Evolutionary conservation across 2,797 vertebrate species (phyloP).

Genomic region (Halcyon leucocephala): DNA sequence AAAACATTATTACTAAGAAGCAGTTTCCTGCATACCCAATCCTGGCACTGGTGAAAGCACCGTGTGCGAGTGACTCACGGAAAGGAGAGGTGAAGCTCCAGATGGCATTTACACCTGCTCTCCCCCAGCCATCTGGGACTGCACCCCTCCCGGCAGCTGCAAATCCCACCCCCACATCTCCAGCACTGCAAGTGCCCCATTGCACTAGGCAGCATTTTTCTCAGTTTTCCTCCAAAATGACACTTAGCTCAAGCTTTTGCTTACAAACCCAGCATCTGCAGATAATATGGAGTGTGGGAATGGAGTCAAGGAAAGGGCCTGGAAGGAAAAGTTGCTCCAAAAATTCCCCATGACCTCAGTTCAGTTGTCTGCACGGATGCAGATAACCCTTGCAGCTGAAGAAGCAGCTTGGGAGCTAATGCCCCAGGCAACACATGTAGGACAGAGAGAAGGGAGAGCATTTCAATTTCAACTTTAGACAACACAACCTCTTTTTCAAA

Average conservation of each 20-base stretch:
- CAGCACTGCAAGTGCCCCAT: not conserved
- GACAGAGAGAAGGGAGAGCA: not conserved
- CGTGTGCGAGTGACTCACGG: not conserved
- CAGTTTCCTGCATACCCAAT: not conserved
- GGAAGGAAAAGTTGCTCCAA: not conserved
- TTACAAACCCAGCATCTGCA: not conserved
- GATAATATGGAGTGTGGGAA: not conserved
- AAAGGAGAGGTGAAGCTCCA: conserved; percentile 29
- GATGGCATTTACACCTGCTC: conserved; percentile 51
- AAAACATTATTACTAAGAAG: not conserved
- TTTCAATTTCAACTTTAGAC: not conserved
- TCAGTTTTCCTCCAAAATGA: not conserved
- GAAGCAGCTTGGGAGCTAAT: not conserved
- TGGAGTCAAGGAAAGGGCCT: not conserved
- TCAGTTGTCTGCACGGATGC: not conserved
- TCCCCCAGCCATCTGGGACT: conserved; percentile 24
- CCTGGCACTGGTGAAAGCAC: not conserved
- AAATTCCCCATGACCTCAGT: not conserved
- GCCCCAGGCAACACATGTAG: not conserved
- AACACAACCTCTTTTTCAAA: not conserved
- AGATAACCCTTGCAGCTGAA: not conserved
- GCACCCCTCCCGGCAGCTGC: conserved; percentile 21
- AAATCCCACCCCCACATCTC: not conserved
- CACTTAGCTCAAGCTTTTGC: not conserved
- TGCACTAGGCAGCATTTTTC: not conserved